A percentile compares a stretch with the other conserved stretches of the same genome.
Conservation (phyloP, 1,140 invertebrate species). For the Cyclina sinensis region DNA sequence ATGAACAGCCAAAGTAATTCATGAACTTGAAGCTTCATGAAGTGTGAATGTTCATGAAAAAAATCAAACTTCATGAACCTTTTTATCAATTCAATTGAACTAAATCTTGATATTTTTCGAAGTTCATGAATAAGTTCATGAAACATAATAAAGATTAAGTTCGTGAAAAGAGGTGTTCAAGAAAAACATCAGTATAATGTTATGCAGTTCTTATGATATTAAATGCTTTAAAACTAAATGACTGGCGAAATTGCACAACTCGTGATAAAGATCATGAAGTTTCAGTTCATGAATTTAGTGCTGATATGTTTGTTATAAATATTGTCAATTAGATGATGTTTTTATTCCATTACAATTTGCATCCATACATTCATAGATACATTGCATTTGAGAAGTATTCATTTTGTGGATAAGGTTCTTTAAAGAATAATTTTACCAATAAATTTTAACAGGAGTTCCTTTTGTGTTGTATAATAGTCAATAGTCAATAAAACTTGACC, state of each 20-base stretch:
- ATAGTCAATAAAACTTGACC: conserved; percentile 41
- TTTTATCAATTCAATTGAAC: conserved; percentile 54
- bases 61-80: conserved; percentile 50
- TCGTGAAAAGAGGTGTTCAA: conserved; percentile 48
- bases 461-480: conserved; percentile 42
- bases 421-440: conserved; percentile 55
- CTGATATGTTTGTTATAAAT: conserved; percentile 44
- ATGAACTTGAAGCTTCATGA: conserved; percentile 56
- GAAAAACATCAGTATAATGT: conserved; percentile 58
- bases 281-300: conserved; percentile 53
- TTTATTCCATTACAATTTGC: conserved; percentile 46
- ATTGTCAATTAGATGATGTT: conserved; percentile 54
- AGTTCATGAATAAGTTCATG: conserved; percentile 30
- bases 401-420: conserved; percentile 53
- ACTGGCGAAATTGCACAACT: conserved; percentile 51
- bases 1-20: conserved; percentile 54
- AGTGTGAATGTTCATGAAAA: conserved; percentile 52
- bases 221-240: conserved; percentile 55
- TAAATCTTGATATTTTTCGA: conserved; percentile 54
- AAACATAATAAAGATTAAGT: conserved; percentile 52
- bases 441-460: conserved; percentile 44
- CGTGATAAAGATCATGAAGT: conserved; percentile 43
- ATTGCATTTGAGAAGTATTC: conserved; percentile 55
- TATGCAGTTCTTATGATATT: conserved; percentile 38
- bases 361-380: conserved; percentile 52